Evolutionary conservation across 2,888 invertebrate genomes (phyloP), one percentile per base, ranked within the genome.

Genomic region (Chloroclysta siterata): DNA sequence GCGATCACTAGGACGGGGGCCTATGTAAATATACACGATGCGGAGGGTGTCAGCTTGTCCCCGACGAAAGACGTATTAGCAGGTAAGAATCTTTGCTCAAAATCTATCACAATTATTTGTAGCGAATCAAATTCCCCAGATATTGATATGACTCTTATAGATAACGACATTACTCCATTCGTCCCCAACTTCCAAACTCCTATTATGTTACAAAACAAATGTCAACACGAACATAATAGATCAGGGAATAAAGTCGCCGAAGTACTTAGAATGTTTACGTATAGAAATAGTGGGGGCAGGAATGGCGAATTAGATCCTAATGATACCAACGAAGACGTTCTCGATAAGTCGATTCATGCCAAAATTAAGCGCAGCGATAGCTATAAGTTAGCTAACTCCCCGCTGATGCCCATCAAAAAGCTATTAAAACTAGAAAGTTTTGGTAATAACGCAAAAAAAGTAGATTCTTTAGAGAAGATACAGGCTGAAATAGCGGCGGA

Each of bases 291-390:
- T 73, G 77, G 74, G 57, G 78, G 75, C 63, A 77, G 67, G 69
- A 79, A 79, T 65, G 77, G 72, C 33, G 78, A 80, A 62, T 69
- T 72, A 66, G 73, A 71, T 68, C 59, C 70, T 58, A 75, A 72
- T 64, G 72, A 73, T 64, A 46, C 57, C 67, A 73, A 72, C 66
- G 72, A 73, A 56, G 76, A 82, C 63, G 57, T 64, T 65, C 68
- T 68, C 51, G 84, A 87, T 59, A 90, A 85, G 71, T 80, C 81
- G 15, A 72, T 82, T 63, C 81, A 82, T 63, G 85, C 77, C 71
- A 95, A 94, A 88, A 93, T 97, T 52, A 96, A 96, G 86, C 95
- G 97, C 65, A 97, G 96, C 83, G 96, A 97, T 84, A 97, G 97
- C 87, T 97, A 97, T 82, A 95, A 97, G 71, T 94, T 96, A 85